These are phyloP conservation scores for Xanthia icteritia DNA, from an alignment of 2,888 invertebrate species.

Conservation along the genomic window DNA sequence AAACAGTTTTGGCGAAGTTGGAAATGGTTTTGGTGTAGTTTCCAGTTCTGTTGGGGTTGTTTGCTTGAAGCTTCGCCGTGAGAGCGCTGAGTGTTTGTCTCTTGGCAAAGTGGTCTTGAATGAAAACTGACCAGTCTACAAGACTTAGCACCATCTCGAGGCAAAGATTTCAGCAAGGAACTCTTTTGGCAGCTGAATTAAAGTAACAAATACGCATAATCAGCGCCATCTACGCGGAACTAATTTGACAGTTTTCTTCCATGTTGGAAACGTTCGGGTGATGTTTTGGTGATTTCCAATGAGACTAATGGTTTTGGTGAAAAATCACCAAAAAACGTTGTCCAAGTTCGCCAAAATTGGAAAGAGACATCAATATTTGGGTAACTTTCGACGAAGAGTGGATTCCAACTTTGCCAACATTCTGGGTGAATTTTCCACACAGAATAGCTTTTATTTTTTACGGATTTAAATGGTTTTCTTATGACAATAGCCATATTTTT, in stretches of 20 bases:
- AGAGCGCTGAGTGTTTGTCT: neutral
- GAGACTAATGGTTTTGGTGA: neutral
- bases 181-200: neutral
- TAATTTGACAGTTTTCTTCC: neutral
- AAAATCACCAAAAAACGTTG: neutral
- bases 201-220: neutral
- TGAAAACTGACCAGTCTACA: neutral
- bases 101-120: neutral
- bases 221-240: neutral
- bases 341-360: neutral
- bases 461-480: neutral
- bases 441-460: neutral
- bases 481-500: conserved; percentile 1
- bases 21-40: neutral
- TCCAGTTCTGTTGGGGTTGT: neutral
- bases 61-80: neutral
- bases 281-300: neutral
- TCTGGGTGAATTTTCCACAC: neutral
- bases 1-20: neutral
- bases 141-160: neutral
- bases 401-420: conserved; percentile 7
- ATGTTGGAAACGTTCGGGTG: neutral
- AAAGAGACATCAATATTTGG: neutral
- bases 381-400: neutral
- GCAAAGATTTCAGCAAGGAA: too few species aligned